Conservation (phyloP, 1,140 invertebrate species). For the Augochlora pura region DNA sequence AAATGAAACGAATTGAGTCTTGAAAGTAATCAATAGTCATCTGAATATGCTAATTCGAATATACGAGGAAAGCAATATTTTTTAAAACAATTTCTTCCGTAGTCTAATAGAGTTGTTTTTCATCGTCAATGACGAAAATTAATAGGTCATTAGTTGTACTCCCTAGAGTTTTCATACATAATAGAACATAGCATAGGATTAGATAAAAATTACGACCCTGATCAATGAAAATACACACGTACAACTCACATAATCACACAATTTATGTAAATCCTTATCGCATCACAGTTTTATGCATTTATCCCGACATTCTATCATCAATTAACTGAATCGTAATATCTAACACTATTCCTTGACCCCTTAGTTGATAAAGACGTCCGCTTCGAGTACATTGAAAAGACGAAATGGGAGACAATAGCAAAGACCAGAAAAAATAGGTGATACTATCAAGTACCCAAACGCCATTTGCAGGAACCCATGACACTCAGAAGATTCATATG, state of each 20-base stretch:
- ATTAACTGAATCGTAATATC: constrained; percentile 55
- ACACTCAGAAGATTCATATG: constrained; percentile 48
- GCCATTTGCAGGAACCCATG: constrained; percentile 47
- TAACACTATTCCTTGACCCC: constrained; percentile 65
- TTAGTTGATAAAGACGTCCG: constrained; percentile 72
- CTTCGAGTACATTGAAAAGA: constrained; percentile 73
- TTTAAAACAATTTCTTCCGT: constrained; percentile 4
- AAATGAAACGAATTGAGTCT: constrained; percentile 22
- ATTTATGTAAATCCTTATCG: constrained; percentile 16
- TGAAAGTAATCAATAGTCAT: constrained; percentile 24
- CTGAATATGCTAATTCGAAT: background rate
- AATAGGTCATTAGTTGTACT: constrained; percentile 35
- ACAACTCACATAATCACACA: background rate
- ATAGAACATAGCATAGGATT: background rate
- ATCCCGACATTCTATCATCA: constrained; percentile 33
- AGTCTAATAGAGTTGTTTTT: constrained; percentile 5
- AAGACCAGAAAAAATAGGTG: constrained; percentile 69
- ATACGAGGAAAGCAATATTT: constrained; percentile 3
- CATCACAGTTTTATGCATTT: constrained; percentile 31
- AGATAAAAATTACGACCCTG: background rate
- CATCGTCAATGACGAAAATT: background rate
- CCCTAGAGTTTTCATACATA: constrained; percentile 3
- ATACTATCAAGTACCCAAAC: constrained; percentile 64
- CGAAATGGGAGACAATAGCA: constrained; percentile 71
- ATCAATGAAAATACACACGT: constrained; percentile 11